These are phyloP conservation scores for Aleiodes leptofemur DNA, from an alignment of 2,888 invertebrate genomes.

Conservation along the genomic window DNA sequence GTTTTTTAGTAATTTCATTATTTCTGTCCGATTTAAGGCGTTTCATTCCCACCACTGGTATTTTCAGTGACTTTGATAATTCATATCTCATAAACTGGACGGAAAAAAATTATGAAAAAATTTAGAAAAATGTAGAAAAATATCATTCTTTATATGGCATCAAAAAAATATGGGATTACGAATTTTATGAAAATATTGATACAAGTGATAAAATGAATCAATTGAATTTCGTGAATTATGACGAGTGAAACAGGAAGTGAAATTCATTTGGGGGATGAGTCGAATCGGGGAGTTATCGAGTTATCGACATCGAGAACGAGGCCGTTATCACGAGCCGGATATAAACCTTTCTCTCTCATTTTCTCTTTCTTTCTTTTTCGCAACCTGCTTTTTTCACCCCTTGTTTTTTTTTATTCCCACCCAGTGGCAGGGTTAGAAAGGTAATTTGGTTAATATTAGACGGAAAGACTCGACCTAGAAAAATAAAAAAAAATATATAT, in stretches of 20 bases:
- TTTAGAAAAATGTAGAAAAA: too few relatives aligned
- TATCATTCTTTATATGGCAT: too few relatives aligned
- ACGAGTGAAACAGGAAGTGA: background rate
- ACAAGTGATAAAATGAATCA: background rate
- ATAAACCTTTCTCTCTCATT: too few relatives aligned
- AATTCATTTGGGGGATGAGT: background rate
- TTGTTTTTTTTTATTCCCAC: background rate
- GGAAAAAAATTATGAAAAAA: too few relatives aligned
- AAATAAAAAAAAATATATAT: constrained; percentile 34
- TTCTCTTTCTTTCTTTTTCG: too few relatives aligned
- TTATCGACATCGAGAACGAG: background rate
- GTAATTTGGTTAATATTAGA: constrained; percentile 51
- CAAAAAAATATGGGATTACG: too few relatives aligned
- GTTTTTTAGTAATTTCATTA: too few relatives aligned
- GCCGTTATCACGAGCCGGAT: background rate
- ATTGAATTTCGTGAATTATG: background rate
- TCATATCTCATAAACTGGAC: too few relatives aligned
- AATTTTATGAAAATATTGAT: too few relatives aligned
- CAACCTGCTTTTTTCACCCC: background rate
- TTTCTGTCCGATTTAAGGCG: too few relatives aligned
- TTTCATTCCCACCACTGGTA: too few relatives aligned
- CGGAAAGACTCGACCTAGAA: constrained; percentile 51
- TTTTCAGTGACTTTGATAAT: too few relatives aligned
- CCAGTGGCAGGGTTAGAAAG: constrained; percentile 7
- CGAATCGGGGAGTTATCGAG: background rate